phyloP scores from a whole-genome alignment of 2,888 invertebrate genomes.

The Epicampocera succincta region DNA sequence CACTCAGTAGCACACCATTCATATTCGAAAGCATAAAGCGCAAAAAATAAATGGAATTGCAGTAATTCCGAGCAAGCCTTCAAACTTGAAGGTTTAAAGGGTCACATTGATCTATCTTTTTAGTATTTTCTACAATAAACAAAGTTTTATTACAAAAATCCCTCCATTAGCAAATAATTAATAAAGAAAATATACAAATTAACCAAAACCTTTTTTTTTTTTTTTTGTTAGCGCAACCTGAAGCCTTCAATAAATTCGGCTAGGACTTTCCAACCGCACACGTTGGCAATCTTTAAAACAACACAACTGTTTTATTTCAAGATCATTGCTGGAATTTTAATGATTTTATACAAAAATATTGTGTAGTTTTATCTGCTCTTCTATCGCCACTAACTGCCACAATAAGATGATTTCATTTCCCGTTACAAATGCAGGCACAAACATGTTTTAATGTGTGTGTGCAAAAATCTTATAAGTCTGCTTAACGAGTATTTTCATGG shows the following conservation, averaged over 20 bases:
- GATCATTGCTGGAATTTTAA: constrained; percentile 60
- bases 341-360: constrained; percentile 48
- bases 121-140: too few species aligned
- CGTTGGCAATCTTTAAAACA: background rate
- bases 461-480: constrained; percentile 16
- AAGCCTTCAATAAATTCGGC: background rate
- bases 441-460: background rate
- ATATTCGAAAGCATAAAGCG: too few species aligned
- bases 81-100: too few species aligned
- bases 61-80: too few species aligned
- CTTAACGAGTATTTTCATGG: constrained; percentile 41
- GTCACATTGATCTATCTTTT: too few species aligned
- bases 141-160: too few species aligned
- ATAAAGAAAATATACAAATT: too few species aligned
- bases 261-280: background rate
- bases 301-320: constrained; percentile 44
- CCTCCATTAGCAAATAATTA: too few species aligned
- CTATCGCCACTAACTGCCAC: constrained; percentile 28
- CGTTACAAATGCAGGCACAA: background rate
- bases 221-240: too few species aligned
- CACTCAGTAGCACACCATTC: too few species aligned
- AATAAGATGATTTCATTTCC: constrained; percentile 28
- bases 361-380: constrained; percentile 46
- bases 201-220: too few species aligned
- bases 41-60: too few species aligned